Percentiles rank a stretch among this genome's conserved stretches.
These are phyloP conservation scores for Sepiola atlantica DNA, from an alignment of 2,888 invertebrate genomes.

Conservation along the genomic window DNA sequence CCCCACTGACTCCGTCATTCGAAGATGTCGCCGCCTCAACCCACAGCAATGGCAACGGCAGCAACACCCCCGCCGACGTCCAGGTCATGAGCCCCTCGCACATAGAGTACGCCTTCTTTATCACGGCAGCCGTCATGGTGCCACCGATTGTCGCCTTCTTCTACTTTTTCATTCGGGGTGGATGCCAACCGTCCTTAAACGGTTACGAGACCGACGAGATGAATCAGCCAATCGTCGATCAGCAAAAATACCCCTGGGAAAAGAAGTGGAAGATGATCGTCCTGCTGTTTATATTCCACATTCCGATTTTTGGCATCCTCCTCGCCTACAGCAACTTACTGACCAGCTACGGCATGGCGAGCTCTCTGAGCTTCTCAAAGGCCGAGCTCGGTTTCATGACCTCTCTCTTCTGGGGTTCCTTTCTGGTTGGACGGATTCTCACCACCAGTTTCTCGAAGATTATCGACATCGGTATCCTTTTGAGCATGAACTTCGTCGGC, in stretches of 20 bases:
- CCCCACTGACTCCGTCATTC: background rate
- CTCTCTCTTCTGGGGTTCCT: slow-evolving; percentile 52
- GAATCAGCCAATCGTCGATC: background rate
- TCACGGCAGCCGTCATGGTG: slow-evolving; percentile 46
- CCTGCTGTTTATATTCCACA: slow-evolving; percentile 51
- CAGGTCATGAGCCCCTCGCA: background rate
- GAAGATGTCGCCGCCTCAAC: background rate
- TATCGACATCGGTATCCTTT: slow-evolving; percentile 41
- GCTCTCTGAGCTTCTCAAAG: slow-evolving; percentile 48
- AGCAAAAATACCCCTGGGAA: background rate
- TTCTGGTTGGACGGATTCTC: slow-evolving; percentile 49
- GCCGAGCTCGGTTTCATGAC: slow-evolving; percentile 49
- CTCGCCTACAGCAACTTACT: slow-evolving; percentile 52
- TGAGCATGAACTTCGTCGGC: slow-evolving; percentile 49
- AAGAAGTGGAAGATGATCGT: slow-evolving; percentile 23
- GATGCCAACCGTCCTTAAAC: background rate
- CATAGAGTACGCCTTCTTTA: slow-evolving; percentile 51
- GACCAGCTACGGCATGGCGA: slow-evolving; percentile 49
- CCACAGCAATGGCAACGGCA: background rate
- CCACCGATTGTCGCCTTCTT: slow-evolving; percentile 52
- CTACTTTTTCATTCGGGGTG: slow-evolving; percentile 49
- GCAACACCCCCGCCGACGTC: background rate
- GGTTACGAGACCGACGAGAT: background rate
- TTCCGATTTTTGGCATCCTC: slow-evolving; percentile 51
- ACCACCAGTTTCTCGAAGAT: slow-evolving; percentile 46